A percentile compares a stretch with the other conserved stretches of the same genome.
Evolutionary conservation across 2,888 invertebrate genomes (phyloP).

Genomic region (Reticulitermes lucifugus): DNA sequence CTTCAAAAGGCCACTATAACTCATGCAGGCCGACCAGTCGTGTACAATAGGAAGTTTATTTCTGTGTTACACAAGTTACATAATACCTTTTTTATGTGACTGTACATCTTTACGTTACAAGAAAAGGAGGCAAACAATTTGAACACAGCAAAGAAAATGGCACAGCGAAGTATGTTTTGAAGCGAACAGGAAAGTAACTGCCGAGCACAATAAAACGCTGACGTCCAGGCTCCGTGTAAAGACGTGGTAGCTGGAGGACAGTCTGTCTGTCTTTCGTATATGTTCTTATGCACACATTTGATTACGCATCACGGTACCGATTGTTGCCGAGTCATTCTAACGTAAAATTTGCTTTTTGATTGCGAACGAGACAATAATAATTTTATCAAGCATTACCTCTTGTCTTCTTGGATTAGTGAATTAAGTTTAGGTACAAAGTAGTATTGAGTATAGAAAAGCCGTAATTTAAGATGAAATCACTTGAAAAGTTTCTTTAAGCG

Average conservation of each 20-base stretch:
- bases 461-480: no score
- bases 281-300: neutral
- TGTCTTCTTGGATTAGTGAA: neutral
- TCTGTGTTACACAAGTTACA: neutral
- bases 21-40: no score
- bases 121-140: neutral
- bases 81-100: neutral
- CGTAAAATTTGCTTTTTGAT: neutral
- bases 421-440: no score
- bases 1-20: no score
- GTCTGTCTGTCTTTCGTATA: neutral
- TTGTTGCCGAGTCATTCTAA: neutral
- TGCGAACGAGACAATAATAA: neutral
- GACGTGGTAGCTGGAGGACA: no score
- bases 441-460: no score
- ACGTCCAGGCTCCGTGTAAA: no score
- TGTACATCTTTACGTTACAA: neutral
- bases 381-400: neutral
- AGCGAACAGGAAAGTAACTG: constrained; percentile 6
- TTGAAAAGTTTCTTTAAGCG: no score
- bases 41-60: neutral
- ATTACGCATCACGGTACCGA: neutral
- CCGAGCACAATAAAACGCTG: neutral
- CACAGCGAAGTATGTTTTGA: neutral
- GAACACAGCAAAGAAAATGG: neutral